Evolutionary conservation across 1,140 invertebrate species (phyloP).

Genomic region (Muscidifurax raptorellus): DNA sequence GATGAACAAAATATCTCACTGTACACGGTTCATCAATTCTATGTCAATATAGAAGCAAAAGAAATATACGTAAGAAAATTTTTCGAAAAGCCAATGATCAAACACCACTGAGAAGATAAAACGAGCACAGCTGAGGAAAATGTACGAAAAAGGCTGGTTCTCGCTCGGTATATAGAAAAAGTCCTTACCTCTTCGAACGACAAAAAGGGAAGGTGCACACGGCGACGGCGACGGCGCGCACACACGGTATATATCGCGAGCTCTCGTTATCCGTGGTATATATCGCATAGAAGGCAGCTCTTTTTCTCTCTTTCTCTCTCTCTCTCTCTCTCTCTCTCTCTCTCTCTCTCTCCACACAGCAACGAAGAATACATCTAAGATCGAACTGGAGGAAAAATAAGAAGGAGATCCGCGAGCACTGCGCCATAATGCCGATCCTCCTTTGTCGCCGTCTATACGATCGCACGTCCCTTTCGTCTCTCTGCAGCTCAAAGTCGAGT

Average conservation of each 20-base stretch:
- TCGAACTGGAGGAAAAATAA: constrained; percentile 3
- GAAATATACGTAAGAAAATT: too few relatives aligned
- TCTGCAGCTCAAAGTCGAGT: background rate
- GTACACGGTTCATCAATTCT: too few relatives aligned
- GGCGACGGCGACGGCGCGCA: too few relatives aligned
- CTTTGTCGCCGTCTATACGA: constrained; percentile 10
- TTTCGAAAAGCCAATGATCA: too few relatives aligned
- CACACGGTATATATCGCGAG: background rate
- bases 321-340: too few relatives aligned
- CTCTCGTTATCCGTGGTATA: background rate
- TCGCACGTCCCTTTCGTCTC: background rate
- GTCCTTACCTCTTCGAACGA: background rate
- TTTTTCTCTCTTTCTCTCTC: too few relatives aligned
- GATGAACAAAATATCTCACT: too few relatives aligned
- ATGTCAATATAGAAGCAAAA: too few relatives aligned
- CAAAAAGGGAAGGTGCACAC: background rate
- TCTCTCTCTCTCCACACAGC: too few relatives aligned
- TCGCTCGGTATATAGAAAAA: background rate
- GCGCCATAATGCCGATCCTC: background rate
- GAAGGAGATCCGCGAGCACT: background rate
- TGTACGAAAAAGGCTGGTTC: too few relatives aligned
- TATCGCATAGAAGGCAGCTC: too few relatives aligned
- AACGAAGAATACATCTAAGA: background rate
- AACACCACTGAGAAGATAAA: background rate
- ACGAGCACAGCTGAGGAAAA: background rate